phyloP scores from a whole-genome alignment of 2,797 vertebrate species.

The Malacoctenus gilli region DNA sequence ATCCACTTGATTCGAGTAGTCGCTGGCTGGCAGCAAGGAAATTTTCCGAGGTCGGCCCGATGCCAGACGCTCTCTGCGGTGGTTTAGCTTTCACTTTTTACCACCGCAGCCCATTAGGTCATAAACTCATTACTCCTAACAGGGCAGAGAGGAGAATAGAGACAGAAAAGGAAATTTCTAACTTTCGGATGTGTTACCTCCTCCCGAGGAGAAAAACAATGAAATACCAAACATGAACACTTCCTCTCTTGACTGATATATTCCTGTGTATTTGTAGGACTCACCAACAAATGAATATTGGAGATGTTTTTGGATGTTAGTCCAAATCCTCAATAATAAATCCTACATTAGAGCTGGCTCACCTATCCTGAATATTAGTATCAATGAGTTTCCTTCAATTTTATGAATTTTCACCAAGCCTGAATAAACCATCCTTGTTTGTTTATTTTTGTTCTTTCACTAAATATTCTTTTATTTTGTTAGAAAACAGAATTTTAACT shows the following conservation, averaged over 20 bases:
- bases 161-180: conserved; percentile 10
- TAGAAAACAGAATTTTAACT: too few species aligned
- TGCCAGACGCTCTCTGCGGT: conserved; percentile 46
- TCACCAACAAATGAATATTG: too few species aligned
- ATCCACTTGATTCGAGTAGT: conserved; percentile 57
- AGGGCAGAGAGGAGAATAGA: conserved; percentile 32
- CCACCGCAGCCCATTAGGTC: conserved; percentile 55
- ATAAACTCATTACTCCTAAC: conserved; percentile 51
- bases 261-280: too few species aligned
- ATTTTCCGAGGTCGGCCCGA: conserved; percentile 50
- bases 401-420: too few species aligned
- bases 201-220: not conserved
- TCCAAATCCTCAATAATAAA: too few species aligned
- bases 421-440: too few species aligned
- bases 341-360: too few species aligned
- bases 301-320: too few species aligned
- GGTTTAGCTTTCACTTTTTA: conserved; percentile 49
- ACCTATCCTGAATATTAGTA: too few species aligned
- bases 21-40: conserved; percentile 43
- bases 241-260: conserved; percentile 3
- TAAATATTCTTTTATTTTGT: too few species aligned
- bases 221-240: conserved; percentile 7
- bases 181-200: conserved; percentile 18
- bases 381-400: too few species aligned
- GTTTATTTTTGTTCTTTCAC: too few species aligned